Percentiles rank a stretch among this genome's conserved stretches.
phyloP scores from a whole-genome alignment of 2,113 vertebrate genomes.

The Lasiurus cinereus region DNA sequence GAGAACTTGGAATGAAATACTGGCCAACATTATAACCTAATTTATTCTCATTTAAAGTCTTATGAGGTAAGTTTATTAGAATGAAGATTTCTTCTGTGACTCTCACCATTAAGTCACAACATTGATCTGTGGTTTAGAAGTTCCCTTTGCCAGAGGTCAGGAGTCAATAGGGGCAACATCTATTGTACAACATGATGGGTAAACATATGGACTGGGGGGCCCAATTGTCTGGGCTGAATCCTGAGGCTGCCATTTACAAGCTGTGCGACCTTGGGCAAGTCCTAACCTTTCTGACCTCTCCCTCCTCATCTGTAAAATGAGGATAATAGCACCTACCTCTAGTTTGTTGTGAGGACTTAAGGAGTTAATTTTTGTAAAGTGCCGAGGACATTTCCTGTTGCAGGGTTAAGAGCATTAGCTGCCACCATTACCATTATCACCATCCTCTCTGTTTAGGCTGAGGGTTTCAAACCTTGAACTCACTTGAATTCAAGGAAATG shows the following conservation, averaged over 20 bases:
- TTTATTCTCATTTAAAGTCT: neutral
- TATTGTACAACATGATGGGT: neutral
- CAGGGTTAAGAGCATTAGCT: neutral
- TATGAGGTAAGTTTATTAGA: neutral
- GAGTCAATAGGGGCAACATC: neutral
- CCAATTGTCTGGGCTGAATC: neutral
- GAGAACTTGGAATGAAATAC: neutral
- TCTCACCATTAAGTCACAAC: neutral
- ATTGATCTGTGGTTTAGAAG: neutral
- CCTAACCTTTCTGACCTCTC: neutral
- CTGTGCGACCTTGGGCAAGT: neutral
- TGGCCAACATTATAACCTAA: neutral
- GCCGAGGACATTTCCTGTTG: neutral
- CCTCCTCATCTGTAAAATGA: neutral
- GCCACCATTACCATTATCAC: neutral
- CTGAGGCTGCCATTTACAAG: neutral
- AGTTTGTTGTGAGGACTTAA: neutral
- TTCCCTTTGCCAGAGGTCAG: neutral
- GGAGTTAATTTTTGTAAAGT: neutral
- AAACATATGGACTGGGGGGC: neutral
- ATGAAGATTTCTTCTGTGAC: neutral
- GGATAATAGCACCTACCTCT: neutral
- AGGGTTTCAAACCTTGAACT: slow-evolving; percentile 26
- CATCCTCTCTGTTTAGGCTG: neutral
- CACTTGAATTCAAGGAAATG: neutral